Base-by-base conservation (phyloP, 2,113 vertebrate genomes). In the Jaculus jaculus region DNA sequence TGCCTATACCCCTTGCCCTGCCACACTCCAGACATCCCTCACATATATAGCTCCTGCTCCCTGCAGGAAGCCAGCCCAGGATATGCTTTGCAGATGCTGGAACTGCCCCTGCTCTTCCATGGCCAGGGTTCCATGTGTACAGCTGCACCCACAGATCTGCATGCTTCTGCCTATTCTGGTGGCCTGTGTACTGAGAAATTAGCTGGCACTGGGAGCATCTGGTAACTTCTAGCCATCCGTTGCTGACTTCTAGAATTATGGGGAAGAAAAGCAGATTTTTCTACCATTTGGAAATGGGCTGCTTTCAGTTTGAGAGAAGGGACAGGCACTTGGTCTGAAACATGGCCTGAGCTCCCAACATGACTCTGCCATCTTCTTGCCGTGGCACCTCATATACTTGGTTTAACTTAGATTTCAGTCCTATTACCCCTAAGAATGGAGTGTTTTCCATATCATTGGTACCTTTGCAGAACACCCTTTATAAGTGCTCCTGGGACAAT, bases 111-210 rank as follows among this genome's bases (percentile, higher is more conserved):
- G 1, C 34, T 71, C 30, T 86, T 86, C 32, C 65, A 37, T 32
- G 60, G 37, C 51, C 51, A 85, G 20, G 12, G 30, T 84, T 79
- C 30, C 81, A 37, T 85, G 47, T 81, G 71, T 47, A 51, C 47
- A 71, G 30, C 66, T 81, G 30, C 16, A 34, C 30, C 21, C 79
- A 9, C 23, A 94, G 3, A 15, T 28, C 51, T 16, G 11, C 65
- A 47, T 47, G 5, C 42, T 47, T 54, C 42, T 77, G 13, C 32
- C 30, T n/a, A 65, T 26, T 96, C 71, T 28, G 20, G 61, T 83
- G 66, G 32, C 47, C 72, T 63, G 92, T 84, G 24, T 28, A 82
- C 69, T 89, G 66, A 86, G 81, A 96, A 83, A 83, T 51, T 51
- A 17, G 74, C 82, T 86, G 60, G 24, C 15, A 80, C 81, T 51